phyloP scores from a whole-genome alignment of 2,888 invertebrate genomes.

The Scaptomyza caliginosa region DNA sequence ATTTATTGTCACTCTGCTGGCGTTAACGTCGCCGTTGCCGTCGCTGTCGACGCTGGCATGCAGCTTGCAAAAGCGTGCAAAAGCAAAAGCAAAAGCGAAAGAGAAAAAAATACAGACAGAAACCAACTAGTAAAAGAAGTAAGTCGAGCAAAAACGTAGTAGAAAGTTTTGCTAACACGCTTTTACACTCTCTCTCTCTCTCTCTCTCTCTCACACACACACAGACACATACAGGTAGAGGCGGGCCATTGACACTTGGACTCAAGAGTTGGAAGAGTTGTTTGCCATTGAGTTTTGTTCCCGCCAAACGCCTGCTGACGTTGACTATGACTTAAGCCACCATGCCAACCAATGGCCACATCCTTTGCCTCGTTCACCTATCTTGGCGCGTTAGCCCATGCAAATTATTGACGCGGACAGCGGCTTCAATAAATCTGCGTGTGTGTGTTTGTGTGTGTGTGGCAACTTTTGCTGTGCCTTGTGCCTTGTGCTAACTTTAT shows the following conservation, averaged over 20 bases:
- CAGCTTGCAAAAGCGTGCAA: constrained; percentile 35
- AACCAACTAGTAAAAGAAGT: constrained; percentile 19
- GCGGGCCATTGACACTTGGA: constrained; percentile 70
- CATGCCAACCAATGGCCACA: background rate
- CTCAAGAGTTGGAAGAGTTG: constrained; percentile 44
- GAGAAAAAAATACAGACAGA: constrained; percentile 30
- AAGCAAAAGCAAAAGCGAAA: constrained; percentile 34
- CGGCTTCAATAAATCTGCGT: constrained; percentile 67
- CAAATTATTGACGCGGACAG: constrained; percentile 76
- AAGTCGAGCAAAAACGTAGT: constrained; percentile 68
- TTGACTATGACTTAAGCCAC: constrained; percentile 21
- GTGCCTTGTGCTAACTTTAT: constrained; percentile 52
- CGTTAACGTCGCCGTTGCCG: constrained; percentile 13
- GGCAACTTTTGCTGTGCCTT: constrained; percentile 62
- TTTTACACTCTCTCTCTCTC: constrained; percentile 64
- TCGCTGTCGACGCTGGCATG: constrained; percentile 14
- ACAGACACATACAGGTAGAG: constrained; percentile 45
- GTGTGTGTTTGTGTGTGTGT: constrained; percentile 26
- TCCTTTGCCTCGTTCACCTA: background rate
- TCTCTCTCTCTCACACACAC: constrained; percentile 12
- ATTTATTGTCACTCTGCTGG: constrained; percentile 72
- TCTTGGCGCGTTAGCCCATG: constrained; percentile 56
- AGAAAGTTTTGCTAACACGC: constrained; percentile 72
- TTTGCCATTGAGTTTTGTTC: constrained; percentile 47
- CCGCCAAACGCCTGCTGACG: no score